Percentiles rank a stretch among this genome's conserved stretches.
phyloP scores from a whole-genome alignment of 2,888 invertebrate species.

The Saturnia pavonia region DNA sequence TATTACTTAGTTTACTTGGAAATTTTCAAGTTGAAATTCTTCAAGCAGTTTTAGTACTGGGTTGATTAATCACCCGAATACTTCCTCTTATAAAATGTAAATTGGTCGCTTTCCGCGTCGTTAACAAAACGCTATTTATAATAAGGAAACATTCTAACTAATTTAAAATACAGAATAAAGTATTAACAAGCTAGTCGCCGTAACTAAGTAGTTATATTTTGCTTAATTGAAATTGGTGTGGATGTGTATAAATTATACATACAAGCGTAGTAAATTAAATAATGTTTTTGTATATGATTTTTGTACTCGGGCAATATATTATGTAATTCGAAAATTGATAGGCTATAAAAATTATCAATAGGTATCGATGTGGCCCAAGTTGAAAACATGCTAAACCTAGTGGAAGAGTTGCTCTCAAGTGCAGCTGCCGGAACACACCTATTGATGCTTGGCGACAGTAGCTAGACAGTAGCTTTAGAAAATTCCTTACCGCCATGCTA shows the following conservation, averaged over 20 bases:
- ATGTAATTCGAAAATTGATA: too few species aligned
- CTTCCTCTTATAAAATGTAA: constrained; percentile 20
- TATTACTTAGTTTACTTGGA: constrained; percentile 5
- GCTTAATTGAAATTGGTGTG: not conserved
- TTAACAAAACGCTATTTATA: constrained; percentile 6
- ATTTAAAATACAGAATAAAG: not conserved
- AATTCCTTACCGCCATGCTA: too few species aligned
- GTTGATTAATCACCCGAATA: constrained; percentile 22
- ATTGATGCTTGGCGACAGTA: too few species aligned
- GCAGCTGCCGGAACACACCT: too few species aligned
- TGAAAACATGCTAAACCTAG: too few species aligned
- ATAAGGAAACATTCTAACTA: not conserved
- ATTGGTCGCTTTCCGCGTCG: constrained; percentile 18
- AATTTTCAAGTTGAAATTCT: constrained; percentile 12
- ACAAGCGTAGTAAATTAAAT: not conserved
- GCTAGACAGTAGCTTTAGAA: too few species aligned
- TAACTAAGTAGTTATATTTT: not conserved
- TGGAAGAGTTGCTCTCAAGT: too few species aligned
- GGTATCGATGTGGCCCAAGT: too few species aligned
- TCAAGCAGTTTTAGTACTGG: constrained; percentile 9
- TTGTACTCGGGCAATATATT: too few species aligned
- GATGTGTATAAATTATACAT: not conserved
- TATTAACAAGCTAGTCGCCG: not conserved
- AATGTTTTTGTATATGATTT: too few species aligned
- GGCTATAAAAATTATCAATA: too few species aligned